Percentiles rank a stretch among this genome's conserved stretches.
Conservation (phyloP, 2,888 invertebrate species). For the Parnassius smintheus region DNA sequence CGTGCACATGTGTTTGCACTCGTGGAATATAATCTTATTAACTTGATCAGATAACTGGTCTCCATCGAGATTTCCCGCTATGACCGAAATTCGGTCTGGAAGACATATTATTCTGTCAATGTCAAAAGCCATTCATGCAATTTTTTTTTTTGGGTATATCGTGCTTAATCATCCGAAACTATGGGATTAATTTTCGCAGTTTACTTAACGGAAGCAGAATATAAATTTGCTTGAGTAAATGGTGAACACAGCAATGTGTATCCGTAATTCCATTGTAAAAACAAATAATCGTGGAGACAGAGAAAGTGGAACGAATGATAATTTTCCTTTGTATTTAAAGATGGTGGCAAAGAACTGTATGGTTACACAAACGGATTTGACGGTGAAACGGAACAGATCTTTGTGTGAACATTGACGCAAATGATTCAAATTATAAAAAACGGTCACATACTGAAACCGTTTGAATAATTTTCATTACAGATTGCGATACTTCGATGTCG, state of each 20-base stretch:
- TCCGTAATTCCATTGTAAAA: conserved; percentile 34
- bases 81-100: too few species aligned
- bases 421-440: conserved; percentile 21
- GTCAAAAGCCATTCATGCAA: too few species aligned
- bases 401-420: conserved; percentile 24
- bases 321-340: conserved; percentile 54
- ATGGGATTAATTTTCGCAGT: conserved; percentile 18
- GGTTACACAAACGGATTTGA: conserved; percentile 27
- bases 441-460: conserved; percentile 21
- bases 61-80: too few species aligned
- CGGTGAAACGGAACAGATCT: conserved; percentile 19
- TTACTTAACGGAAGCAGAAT: conserved; percentile 16
- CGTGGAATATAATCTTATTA: too few species aligned
- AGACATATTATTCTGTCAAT: too few species aligned
- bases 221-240: neutral
- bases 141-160: neutral
- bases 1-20: too few species aligned
- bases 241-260: neutral
- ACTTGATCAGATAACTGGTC: too few species aligned
- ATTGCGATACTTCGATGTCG: neutral
- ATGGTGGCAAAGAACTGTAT: conserved; percentile 34
- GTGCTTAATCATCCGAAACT: conserved; percentile 7
- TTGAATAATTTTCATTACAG: conserved; percentile 16
- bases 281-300: conserved; percentile 50
- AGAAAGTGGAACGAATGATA: conserved; percentile 65